Percentiles rank a stretch among this genome's conserved stretches.
Evolutionary conservation across 2,888 invertebrate species (phyloP).

Genomic region (Ceraclea dissimilis): DNA sequence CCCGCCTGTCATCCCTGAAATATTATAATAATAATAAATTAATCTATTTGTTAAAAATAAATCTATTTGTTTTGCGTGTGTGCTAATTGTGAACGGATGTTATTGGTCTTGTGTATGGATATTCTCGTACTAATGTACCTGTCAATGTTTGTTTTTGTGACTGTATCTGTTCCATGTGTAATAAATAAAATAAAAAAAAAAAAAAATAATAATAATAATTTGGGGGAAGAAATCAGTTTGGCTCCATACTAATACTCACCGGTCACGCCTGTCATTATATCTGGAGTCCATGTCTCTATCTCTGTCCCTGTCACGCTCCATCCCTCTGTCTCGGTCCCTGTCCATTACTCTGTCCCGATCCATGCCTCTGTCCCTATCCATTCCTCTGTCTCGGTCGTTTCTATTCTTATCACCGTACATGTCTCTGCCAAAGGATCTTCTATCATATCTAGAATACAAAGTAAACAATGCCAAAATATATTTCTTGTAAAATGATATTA

Average conservation of each 20-base stretch:
- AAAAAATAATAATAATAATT: no score
- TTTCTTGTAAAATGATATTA: not conserved
- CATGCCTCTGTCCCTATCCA: slow-evolving; percentile 29
- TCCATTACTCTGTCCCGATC: slow-evolving; percentile 27
- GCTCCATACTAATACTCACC: no score
- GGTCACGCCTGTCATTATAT: no score
- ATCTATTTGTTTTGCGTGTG: no score
- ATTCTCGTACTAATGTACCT: no score
- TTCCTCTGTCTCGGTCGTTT: slow-evolving; percentile 37
- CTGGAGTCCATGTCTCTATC: not conserved
- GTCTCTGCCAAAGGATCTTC: slow-evolving; percentile 56
- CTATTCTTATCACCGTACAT: slow-evolving; percentile 43
- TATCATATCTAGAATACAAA: slow-evolving; percentile 38
- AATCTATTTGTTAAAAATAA: not conserved
- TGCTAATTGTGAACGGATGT: no score
- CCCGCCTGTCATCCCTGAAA: slow-evolving; percentile 46
- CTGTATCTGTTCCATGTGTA: no score
- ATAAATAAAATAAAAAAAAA: no score
- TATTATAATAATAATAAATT: not conserved
- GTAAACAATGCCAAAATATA: not conserved
- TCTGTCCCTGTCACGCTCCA: not conserved
- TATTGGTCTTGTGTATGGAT: no score
- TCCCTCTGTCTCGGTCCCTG: not conserved
- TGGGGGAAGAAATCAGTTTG: no score
- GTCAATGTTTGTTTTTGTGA: no score